A percentile compares a stretch with the other conserved stretches of the same genome.
These are phyloP conservation scores for Drosophila tristis DNA, from an alignment of 1,140 invertebrate species.

Conservation along the genomic window DNA sequence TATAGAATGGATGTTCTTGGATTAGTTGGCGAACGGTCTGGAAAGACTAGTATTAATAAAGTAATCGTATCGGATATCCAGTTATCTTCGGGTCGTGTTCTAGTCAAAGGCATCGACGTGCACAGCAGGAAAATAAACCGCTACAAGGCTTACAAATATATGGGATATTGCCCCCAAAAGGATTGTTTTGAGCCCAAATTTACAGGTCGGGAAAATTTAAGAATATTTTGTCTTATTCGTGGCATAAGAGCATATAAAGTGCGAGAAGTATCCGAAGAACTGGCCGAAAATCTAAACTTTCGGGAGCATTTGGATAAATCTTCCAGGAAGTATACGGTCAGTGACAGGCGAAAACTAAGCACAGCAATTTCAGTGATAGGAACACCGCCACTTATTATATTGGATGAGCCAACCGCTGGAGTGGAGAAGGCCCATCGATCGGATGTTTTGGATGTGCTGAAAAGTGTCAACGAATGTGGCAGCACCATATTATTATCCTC, in stretches of 20 bases:
- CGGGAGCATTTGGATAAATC: conserved; percentile 4
- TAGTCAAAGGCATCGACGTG: conserved; percentile 12
- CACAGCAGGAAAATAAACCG: not conserved
- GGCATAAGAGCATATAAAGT: not conserved
- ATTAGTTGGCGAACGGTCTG: conserved; percentile 25
- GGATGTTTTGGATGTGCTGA: conserved; percentile 22
- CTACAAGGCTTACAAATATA: conserved; percentile 16
- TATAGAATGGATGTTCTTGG: conserved; percentile 30
- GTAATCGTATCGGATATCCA: conserved; percentile 5
- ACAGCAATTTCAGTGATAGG: conserved; percentile 24
- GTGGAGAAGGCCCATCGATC: conserved; percentile 20
- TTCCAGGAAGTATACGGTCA: conserved; percentile 9
- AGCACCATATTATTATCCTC: conserved; percentile 25
- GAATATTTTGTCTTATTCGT: conserved; percentile 27
- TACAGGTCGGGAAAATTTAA: conserved; percentile 28
- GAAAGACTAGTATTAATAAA: conserved; percentile 25
- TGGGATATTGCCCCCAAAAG: conserved; percentile 16
- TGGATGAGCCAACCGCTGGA: conserved; percentile 24
- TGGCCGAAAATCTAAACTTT: conserved; percentile 13
- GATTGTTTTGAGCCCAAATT: conserved; percentile 15
- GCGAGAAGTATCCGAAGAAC: conserved; percentile 1
- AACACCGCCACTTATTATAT: conserved; percentile 22
- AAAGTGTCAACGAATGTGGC: conserved; percentile 25
- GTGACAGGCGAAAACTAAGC: conserved; percentile 23
- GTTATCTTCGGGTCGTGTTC: conserved; percentile 4